Evolutionary conservation across 2,113 vertebrate species (phyloP).

Genomic region (Bujurquina vittata): DNA sequence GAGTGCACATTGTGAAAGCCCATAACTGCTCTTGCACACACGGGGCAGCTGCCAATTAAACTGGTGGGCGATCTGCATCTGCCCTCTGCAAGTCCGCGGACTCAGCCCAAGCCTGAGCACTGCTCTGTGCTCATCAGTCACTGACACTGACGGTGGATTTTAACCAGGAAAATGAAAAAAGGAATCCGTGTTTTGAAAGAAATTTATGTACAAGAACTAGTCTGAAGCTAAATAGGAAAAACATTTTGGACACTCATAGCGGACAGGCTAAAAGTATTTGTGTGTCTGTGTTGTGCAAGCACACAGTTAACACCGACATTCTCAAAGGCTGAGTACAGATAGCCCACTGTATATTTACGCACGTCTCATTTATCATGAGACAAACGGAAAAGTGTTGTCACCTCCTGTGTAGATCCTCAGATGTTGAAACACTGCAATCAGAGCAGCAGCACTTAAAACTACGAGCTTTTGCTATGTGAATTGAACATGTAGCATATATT

Average conservation of each 20-base stretch:
- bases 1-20: neutral
- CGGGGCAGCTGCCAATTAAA: neutral
- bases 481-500: neutral
- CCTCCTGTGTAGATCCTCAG: neutral
- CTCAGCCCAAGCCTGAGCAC: neutral
- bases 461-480: neutral
- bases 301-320: conserved; percentile 32
- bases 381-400: neutral
- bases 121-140: neutral
- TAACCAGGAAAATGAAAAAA: neutral
- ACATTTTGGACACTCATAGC: neutral
- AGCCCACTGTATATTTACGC: conserved; percentile 8
- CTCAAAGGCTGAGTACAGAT: conserved; percentile 1
- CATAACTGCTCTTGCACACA: neutral
- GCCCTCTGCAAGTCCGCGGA: neutral
- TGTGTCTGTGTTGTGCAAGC: conserved; percentile 6
- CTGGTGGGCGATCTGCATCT: neutral
- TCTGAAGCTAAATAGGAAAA: neutral
- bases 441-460: neutral
- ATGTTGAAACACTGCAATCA: neutral
- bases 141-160: neutral
- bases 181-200: neutral
- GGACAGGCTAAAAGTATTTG: neutral
- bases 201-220: neutral
- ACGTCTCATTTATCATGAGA: conserved; percentile 20